Evolutionary conservation across 1,140 invertebrate genomes (phyloP).

Genomic region (Polypedilum pembai): DNA sequence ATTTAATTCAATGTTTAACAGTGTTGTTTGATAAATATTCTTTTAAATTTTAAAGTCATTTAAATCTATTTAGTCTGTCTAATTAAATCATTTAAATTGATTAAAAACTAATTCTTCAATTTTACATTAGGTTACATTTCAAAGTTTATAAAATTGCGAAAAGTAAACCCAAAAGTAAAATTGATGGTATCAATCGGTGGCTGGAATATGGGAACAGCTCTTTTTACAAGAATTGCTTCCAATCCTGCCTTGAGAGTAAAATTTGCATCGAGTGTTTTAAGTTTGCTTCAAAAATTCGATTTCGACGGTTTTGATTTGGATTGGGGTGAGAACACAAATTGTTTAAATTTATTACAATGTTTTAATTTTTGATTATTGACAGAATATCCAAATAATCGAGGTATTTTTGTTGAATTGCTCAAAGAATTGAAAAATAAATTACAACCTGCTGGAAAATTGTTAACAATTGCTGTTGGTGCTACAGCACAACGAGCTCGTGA

Average conservation of each 20-base stretch:
- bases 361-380: too few species aligned
- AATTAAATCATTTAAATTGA: too few species aligned
- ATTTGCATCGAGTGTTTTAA: constrained; percentile 44
- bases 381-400: constrained; percentile 47
- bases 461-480: constrained; percentile 48
- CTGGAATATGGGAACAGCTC: constrained; percentile 48
- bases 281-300: constrained; percentile 43
- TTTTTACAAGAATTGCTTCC: constrained; percentile 44
- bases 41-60: too few species aligned
- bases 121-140: too few species aligned
- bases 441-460: constrained; percentile 38
- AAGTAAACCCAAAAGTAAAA: constrained; percentile 47
- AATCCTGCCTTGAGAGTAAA: constrained; percentile 35
- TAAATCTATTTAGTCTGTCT: too few species aligned
- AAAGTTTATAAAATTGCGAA: constrained; percentile 41
- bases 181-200: constrained; percentile 54
- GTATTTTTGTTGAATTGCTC: constrained; percentile 41
- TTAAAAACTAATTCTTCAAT: too few species aligned
- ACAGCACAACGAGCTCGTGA: constrained; percentile 40
- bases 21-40: too few species aligned
- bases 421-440: constrained; percentile 44
- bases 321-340: constrained; percentile 42
- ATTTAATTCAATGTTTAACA: too few species aligned
- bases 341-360: too few species aligned
- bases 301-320: constrained; percentile 57